Base-by-base conservation (phyloP, 2,888 invertebrate species). In the Cyaniris semiargus region DNA sequence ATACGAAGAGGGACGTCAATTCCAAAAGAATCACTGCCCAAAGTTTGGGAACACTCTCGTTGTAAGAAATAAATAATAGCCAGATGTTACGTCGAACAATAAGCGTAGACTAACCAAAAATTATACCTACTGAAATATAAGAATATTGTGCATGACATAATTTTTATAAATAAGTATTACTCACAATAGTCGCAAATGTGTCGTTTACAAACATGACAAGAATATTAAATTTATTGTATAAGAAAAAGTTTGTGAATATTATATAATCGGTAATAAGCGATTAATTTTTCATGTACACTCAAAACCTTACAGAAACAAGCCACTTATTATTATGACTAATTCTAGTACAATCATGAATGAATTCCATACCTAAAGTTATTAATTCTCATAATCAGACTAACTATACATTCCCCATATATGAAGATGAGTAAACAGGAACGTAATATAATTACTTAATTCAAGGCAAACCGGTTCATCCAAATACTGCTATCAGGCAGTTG, bases 161-260 rank as follows among this genome's bases (percentile, higher is more conserved):
- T 66, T 66, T 27, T 66, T 66, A 66, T 66, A 27, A 27, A 66
- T 66, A 66, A 66, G 66, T 31, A 66, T 66, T 66, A 66, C 8
- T 66, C 23, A 4, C 23, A 66, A 58, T 44, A 60, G 3, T 0
- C 23, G 60, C 23, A 60, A 23, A n/a, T 60, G 27, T 66, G 27
- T 18, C 27, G 27, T 66, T 66, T 18, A 5, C 18, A 27, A 66
- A 66, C 27, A 27, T 53, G 53, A 53, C 53, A 60, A 23, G 4
- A 60, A 13, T 10, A 13, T 1, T 34, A 34, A 34, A 13, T 60
- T 23, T 60, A 13, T 60, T 60, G 60, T 60, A 21, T 5, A 3
- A 10, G 13, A 10, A 60, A 60, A 21, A 60, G 10, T 60, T 60
- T 60, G 4, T 8, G 21, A 58, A 53, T n/a, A 5, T 56, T 5